Conservation (phyloP, 1,140 invertebrate genomes). For the Epicauta chinensis region DNA sequence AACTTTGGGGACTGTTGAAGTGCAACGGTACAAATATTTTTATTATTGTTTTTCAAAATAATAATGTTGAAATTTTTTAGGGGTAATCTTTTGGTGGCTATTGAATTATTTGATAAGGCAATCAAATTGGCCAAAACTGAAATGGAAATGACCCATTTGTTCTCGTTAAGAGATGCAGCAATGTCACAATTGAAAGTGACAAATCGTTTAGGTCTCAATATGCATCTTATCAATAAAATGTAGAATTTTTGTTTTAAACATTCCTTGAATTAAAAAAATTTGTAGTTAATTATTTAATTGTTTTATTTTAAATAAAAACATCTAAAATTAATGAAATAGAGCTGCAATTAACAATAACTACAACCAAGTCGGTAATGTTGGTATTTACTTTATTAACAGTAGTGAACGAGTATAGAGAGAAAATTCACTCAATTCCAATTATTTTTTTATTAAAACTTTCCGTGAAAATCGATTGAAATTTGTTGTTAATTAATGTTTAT, state of each 20-base stretch:
- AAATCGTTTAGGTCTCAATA: constrained; percentile 59
- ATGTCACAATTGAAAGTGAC: constrained; percentile 77
- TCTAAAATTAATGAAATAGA: too few species aligned
- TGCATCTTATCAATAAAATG: constrained; percentile 16
- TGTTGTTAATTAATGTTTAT: too few species aligned
- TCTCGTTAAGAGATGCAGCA: constrained; percentile 78
- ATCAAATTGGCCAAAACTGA: constrained; percentile 76
- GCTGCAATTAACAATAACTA: too few species aligned
- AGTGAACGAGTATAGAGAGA: too few species aligned
- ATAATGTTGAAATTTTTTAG: constrained; percentile 47
- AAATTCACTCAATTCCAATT: too few species aligned
- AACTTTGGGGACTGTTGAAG: constrained; percentile 85
- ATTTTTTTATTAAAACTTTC: too few species aligned
- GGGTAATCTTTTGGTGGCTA: constrained; percentile 74
- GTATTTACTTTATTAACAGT: too few species aligned
- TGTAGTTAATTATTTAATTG: too few species aligned
- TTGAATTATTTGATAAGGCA: constrained; percentile 86
- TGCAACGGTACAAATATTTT: constrained; percentile 3
- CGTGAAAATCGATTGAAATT: too few species aligned
- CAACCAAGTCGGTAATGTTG: too few species aligned
- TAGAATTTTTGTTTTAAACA: not conserved
- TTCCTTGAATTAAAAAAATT: not conserved
- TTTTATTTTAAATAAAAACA: too few species aligned
- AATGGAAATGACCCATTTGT: constrained; percentile 82
- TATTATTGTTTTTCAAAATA: not conserved